phyloP scores from a whole-genome alignment of 2,113 vertebrate species.

The Manacus vitellinus region DNA sequence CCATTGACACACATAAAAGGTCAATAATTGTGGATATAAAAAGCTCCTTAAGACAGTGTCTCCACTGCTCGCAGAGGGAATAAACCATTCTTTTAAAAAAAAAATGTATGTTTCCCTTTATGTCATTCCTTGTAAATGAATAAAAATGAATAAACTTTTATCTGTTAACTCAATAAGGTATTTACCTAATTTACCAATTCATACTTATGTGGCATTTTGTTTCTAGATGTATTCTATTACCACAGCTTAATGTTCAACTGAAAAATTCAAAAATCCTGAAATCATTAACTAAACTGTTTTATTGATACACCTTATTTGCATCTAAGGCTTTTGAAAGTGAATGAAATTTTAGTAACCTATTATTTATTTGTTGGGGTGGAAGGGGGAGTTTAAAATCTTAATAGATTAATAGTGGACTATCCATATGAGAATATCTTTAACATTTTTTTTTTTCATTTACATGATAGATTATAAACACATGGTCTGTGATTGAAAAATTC shows the following conservation, averaged over 20 bases:
- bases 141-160: not conserved
- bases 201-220: not conserved
- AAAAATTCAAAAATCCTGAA: not conserved
- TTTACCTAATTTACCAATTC: not conserved
- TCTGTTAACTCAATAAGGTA: not conserved
- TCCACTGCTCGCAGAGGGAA: not conserved
- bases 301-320: not conserved
- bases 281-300: not conserved
- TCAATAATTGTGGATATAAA: not conserved
- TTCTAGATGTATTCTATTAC: not conserved
- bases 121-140: not conserved
- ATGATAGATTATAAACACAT: not conserved
- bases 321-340: not conserved
- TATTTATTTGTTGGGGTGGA: not conserved
- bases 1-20: not conserved
- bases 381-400: not conserved
- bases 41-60: not conserved
- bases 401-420: not conserved
- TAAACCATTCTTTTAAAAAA: not conserved
- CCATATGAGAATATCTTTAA: not conserved
- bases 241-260: not conserved
- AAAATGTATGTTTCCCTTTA: not conserved
- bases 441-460: not conserved
- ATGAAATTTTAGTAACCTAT: not conserved
- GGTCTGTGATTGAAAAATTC: not conserved